Base-by-base conservation (phyloP, 1,140 invertebrate species). In the Drosophila kepulauana region DNA sequence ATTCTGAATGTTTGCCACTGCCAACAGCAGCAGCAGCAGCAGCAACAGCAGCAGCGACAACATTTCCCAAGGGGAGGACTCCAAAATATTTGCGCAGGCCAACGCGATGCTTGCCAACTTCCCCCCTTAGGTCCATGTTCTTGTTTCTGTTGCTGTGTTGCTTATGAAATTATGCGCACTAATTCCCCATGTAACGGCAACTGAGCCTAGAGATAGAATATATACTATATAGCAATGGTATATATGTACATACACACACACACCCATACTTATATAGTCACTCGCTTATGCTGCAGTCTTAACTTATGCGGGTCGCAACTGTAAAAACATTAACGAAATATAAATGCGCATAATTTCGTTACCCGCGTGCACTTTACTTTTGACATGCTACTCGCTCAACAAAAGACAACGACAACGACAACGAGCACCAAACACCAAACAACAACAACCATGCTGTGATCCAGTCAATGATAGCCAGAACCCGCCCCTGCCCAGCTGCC, bases 161-260 rank as follows among this genome's bases (percentile, higher is more conserved):
- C 69, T 86, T 88, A 84, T 82, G 84, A 87, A 88, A 87, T 87
- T 88, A 88, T 87, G 84, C 84, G 74, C 84, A 87, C 84, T 87
- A 87, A 87, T 87, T 87, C 85, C 85, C 85, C 84, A 88, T 81
- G 84, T 81, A 88, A 84, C 77, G 70, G 54, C 52, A 69, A 64
- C 69, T 74, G 64, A 68, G 73, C 52, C 77, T 74, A 79, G 61
- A 70, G 75, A 78, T 68, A 71, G 69, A 70, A 61, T 63, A 49
- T 63, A 49, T 13, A 52, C 49, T 54, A 33, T 33, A 28, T 62
- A 46, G n/a, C 43, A 43, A 20, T 25, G 20, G 20, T 48, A 63
- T 52, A 57, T 13, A 20, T 48, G 16, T 48, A 20, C 8, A 48
- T 20, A 48, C 20, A 20, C 3, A 20, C 20, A 20, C 20, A 25